A percentile compares a stretch with the other conserved stretches of the same genome.
Conservation (phyloP, 2,888 invertebrate species). For the Mayetiola destructor region DNA sequence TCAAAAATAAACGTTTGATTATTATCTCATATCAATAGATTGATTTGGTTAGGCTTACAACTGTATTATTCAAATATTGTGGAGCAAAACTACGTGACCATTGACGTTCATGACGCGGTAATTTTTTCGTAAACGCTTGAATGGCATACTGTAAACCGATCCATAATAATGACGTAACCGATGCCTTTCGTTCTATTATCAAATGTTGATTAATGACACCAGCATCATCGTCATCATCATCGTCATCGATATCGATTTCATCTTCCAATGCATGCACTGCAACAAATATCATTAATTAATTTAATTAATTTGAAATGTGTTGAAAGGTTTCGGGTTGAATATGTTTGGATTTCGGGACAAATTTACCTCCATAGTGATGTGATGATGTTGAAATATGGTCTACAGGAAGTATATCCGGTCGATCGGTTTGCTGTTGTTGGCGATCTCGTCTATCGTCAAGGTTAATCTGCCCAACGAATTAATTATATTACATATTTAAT, state of each 20-base stretch:
- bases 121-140: constrained; percentile 46
- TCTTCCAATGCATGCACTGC: neutral
- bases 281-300: neutral
- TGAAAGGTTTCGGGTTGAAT: neutral
- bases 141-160: constrained; percentile 29
- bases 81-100: constrained; percentile 61
- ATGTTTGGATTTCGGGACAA: neutral
- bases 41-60: too few species aligned
- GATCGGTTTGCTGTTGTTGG: constrained; percentile 22
- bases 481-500: neutral
- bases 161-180: constrained; percentile 32
- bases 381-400: neutral
- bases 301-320: neutral
- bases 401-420: constrained; percentile 33
- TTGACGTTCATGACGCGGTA: constrained; percentile 43
- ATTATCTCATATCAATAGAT: too few species aligned
- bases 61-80: constrained; percentile 28
- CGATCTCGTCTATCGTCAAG: constrained; percentile 10
- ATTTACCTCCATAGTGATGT: neutral
- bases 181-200: constrained; percentile 33
- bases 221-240: constrained; percentile 2
- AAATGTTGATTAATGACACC: constrained; percentile 1
- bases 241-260: constrained; percentile 1
- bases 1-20: constrained; percentile 16
- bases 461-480: constrained; percentile 3